phyloP scores from a whole-genome alignment of 2,797 vertebrate species.

The Artibeus jamaicensis region DNA sequence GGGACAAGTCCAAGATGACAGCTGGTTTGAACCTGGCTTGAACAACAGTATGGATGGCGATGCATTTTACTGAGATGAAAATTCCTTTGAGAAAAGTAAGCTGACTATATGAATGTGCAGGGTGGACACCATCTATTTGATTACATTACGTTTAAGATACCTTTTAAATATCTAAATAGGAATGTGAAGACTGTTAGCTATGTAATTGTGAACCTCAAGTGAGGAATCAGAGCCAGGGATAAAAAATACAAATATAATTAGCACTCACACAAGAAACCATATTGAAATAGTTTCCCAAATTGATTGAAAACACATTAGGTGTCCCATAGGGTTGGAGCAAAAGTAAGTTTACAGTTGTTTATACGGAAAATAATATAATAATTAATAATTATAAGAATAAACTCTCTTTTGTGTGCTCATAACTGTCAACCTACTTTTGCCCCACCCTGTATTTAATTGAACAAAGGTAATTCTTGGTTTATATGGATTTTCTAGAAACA shows the following conservation, averaged over 20 bases:
- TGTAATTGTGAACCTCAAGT: background rate
- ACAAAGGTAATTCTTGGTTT: background rate
- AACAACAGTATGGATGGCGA: background rate
- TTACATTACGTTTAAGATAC: background rate
- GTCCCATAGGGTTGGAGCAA: background rate
- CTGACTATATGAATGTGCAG: background rate
- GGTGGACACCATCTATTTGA: background rate
- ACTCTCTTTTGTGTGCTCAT: background rate
- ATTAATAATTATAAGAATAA: background rate
- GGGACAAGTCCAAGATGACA: background rate
- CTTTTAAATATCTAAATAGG: background rate
- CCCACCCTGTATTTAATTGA: background rate
- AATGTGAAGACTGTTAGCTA: background rate
- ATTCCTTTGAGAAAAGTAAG: background rate
- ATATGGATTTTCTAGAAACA: background rate
- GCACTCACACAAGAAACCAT: background rate
- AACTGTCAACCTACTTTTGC: background rate
- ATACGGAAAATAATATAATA: background rate
- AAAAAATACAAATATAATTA: background rate
- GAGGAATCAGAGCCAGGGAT: background rate
- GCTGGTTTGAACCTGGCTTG: background rate
- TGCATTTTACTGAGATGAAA: background rate
- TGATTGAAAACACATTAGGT: background rate
- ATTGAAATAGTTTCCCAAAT: background rate
- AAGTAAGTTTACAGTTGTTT: background rate